phyloP scores from a whole-genome alignment of 1,140 invertebrate genomes.

The Dufourea novaeangliae region DNA sequence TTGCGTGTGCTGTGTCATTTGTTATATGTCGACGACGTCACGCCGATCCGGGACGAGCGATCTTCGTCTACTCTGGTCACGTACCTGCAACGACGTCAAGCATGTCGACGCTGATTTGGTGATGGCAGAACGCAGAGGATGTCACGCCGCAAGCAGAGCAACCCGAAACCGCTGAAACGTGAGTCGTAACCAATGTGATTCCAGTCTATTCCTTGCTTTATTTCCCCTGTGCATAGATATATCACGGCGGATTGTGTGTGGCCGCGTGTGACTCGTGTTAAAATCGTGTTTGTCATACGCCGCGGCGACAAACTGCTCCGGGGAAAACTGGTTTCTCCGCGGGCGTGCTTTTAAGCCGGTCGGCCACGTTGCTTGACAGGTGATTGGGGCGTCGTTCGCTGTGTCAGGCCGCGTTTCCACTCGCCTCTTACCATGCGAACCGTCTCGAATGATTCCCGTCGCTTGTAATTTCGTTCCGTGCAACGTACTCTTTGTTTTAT shows the following conservation, averaged over 20 bases:
- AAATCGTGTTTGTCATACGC: constrained; percentile 21
- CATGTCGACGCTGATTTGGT: constrained; percentile 77
- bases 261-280: background rate
- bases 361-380: constrained; percentile 53
- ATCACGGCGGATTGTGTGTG: background rate
- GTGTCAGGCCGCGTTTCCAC: constrained; percentile 38
- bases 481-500: background rate
- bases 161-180: constrained; percentile 86
- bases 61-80: constrained; percentile 42
- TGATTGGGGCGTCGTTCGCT: constrained; percentile 47
- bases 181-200: constrained; percentile 73
- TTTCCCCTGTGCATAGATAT: background rate
- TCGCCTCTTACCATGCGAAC: constrained; percentile 3
- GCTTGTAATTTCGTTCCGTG: background rate
- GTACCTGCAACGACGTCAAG: constrained; percentile 45
- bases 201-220: constrained; percentile 21
- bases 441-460: background rate
- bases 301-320: background rate
- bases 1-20: constrained; percentile 52
- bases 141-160: constrained; percentile 86
- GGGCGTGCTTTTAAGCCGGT: constrained; percentile 41
- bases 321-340: constrained; percentile 29
- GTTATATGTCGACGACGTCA: constrained; percentile 56
- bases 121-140: constrained; percentile 81
- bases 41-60: constrained; percentile 28